These are phyloP conservation scores for Rhimphoctona megacephalus DNA, from an alignment of 2,888 invertebrate genomes.

Conservation along the genomic window DNA sequence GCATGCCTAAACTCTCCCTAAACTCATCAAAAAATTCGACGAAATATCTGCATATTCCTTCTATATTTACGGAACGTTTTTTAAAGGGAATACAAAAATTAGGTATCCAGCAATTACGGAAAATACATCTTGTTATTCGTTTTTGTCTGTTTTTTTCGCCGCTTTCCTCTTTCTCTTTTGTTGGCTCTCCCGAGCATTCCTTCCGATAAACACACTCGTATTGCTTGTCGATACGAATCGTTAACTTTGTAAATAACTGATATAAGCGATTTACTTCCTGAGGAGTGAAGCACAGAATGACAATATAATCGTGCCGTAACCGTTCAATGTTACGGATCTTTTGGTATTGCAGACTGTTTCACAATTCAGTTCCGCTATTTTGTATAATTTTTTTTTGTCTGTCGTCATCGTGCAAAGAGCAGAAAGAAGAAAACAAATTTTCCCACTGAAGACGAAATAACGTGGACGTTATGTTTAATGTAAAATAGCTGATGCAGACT, in stretches of 20 bases:
- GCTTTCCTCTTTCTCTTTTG: background rate
- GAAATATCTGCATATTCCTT: background rate
- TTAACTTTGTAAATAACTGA: background rate
- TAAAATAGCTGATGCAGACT: too few relatives aligned
- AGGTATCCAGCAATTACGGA: background rate
- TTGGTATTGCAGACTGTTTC: background rate
- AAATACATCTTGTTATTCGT: background rate
- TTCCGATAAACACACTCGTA: conserved; percentile 23
- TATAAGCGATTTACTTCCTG: conserved; percentile 11
- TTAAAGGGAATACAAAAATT: background rate
- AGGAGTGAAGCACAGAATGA: background rate
- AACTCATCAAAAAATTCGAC: background rate
- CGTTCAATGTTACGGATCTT: background rate
- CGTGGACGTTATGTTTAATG: background rate
- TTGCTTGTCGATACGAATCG: background rate
- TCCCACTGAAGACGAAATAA: background rate
- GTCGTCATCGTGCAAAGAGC: background rate
- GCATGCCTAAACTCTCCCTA: too few relatives aligned
- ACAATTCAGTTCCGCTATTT: background rate
- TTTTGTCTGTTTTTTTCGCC: background rate
- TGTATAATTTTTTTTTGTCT: background rate
- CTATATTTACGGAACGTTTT: background rate
- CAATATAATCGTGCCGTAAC: background rate
- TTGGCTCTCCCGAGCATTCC: background rate
- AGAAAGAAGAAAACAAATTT: background rate